Percentiles rank a stretch among this genome's conserved stretches.
Conservation (phyloP, 1,140 invertebrate genomes). For the Drosophila sp. region DNA sequence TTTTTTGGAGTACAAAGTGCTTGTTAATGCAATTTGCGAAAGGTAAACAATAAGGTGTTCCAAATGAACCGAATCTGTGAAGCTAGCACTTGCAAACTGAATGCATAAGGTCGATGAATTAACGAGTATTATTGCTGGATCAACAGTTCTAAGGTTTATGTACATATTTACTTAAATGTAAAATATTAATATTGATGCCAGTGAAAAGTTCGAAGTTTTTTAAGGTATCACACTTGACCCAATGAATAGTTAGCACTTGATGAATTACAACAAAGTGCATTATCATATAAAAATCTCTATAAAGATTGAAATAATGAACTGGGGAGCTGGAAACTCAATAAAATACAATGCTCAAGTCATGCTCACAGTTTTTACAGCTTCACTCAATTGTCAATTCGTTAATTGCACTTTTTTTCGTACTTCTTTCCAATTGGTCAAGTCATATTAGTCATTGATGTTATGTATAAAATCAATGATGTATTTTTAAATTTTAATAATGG, state of each 20-base stretch:
- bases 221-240: not conserved
- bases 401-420: slow-evolving; percentile 38
- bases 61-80: slow-evolving; percentile 5
- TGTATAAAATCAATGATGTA: not conserved
- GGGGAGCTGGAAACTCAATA: not conserved
- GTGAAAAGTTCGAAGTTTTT: not conserved
- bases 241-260: slow-evolving; percentile 39
- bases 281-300: not conserved
- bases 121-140: slow-evolving; percentile 15
- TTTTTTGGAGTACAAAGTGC: not conserved
- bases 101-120: slow-evolving; percentile 1
- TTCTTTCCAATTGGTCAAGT: slow-evolving; percentile 12
- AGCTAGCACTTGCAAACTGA: slow-evolving; percentile 1
- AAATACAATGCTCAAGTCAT: slow-evolving; percentile 40
- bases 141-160: slow-evolving; percentile 37
- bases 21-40: slow-evolving; percentile 1
- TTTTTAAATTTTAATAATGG: no score
- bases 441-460: slow-evolving; percentile 6
- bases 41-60: slow-evolving; percentile 13
- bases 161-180: not conserved
- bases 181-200: no score
- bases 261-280: slow-evolving; percentile 33
- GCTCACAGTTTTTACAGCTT: slow-evolving; percentile 16
- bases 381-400: slow-evolving; percentile 17
- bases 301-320: not conserved